A percentile compares a stretch with the other conserved stretches of the same genome.
phyloP scores from a whole-genome alignment of 2,797 vertebrate genomes.

The Enteromius unitaeniatus region DNA sequence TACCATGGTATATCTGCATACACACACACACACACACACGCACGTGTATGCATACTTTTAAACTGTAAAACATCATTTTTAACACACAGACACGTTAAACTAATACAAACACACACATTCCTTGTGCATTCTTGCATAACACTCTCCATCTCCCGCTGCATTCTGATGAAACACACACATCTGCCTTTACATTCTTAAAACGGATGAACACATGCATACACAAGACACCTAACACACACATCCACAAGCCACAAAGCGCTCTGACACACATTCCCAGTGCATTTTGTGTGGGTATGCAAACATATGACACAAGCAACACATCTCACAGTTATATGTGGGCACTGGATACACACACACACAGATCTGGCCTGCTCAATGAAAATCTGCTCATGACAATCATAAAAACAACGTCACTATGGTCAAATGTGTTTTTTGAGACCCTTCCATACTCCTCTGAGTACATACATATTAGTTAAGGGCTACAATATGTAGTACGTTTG shows the following conservation, averaged over 20 bases:
- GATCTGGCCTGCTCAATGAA: slow-evolving; percentile 31
- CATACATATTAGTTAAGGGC: not conserved
- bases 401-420: slow-evolving; percentile 3
- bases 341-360: slow-evolving; percentile 15
- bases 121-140: not conserved
- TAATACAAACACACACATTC: not conserved
- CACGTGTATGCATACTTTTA: too few species aligned
- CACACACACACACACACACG: not conserved
- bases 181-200: not conserved
- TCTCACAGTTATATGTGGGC: not conserved
- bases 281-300: slow-evolving; percentile 12
- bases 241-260: not conserved
- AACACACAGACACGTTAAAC: not conserved
- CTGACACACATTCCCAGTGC: not conserved
- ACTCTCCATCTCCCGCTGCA: slow-evolving; percentile 5
- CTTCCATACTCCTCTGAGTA: not conserved
- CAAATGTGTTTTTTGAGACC: slow-evolving; percentile 10
- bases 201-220: not conserved
- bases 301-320: slow-evolving; percentile 32
- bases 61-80: not conserved
- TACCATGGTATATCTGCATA: not conserved
- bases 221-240: slow-evolving; percentile 8
- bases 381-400: slow-evolving; percentile 28
- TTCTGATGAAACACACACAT: slow-evolving; percentile 5
- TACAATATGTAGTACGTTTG: not conserved